Conservation (phyloP, 2,888 invertebrate genomes). For the Bruchidius siliquastri region DNA sequence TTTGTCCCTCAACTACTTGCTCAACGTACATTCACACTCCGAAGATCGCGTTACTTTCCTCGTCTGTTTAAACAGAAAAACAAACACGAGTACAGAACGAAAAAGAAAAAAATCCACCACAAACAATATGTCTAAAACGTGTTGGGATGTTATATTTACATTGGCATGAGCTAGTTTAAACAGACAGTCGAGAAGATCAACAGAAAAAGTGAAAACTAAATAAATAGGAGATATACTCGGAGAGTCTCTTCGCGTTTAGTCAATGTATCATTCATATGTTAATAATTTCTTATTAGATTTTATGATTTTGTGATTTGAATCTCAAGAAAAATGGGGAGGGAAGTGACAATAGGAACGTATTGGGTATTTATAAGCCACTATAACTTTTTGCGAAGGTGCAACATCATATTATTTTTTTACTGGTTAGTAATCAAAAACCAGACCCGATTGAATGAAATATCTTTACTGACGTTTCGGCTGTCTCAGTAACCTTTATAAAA, state of each 20-base stretch:
- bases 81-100: slow-evolving; percentile 20
- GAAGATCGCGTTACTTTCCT: slow-evolving; percentile 25
- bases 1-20: not conserved
- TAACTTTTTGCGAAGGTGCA: too few relatives aligned
- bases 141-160: slow-evolving; percentile 32
- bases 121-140: slow-evolving; percentile 32
- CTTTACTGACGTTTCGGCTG: too few relatives aligned
- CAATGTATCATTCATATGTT: slow-evolving; percentile 3
- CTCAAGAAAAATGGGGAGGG: too few relatives aligned
- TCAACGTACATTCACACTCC: slow-evolving; percentile 4
- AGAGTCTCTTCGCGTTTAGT: not conserved
- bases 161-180: slow-evolving; percentile 36
- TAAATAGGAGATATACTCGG: slow-evolving; percentile 17
- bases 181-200: slow-evolving; percentile 34
- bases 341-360: too few relatives aligned
- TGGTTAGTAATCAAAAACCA: too few relatives aligned
- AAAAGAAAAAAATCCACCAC: slow-evolving; percentile 31
- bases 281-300: too few relatives aligned
- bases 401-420: too few relatives aligned
- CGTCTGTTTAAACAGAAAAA: slow-evolving; percentile 27
- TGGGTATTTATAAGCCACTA: too few relatives aligned
- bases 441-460: too few relatives aligned
- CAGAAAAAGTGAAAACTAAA: slow-evolving; percentile 37
- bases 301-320: too few relatives aligned
- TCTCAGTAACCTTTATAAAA: too few relatives aligned